Conservation (phyloP, 2,888 invertebrate species). For the Drosophila kambysellisi region DNA sequence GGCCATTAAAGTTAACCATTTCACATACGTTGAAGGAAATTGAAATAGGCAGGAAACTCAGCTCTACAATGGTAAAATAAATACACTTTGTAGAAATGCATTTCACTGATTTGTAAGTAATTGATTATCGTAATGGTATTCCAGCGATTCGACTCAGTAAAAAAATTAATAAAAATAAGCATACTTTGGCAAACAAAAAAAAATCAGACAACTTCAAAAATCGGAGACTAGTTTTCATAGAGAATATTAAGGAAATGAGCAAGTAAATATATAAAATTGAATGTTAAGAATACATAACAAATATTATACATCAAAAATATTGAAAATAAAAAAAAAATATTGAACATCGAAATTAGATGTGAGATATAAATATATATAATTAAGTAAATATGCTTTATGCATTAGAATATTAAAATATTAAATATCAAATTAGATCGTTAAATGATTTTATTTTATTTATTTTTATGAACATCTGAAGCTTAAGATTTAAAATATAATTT, state of each 20-base stretch:
- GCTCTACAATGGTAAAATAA: neutral
- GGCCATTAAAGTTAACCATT: conserved; percentile 3
- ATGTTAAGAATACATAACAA: too few species aligned
- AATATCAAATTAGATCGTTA: neutral
- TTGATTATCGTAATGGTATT: neutral
- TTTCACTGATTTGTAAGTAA: neutral
- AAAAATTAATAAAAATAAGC: neutral
- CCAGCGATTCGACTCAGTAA: neutral
- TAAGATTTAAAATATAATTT: neutral
- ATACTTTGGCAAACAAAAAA: neutral
- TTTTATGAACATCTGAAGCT: neutral
- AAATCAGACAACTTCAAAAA: neutral
- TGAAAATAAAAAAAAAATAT: too few species aligned
- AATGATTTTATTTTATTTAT: neutral
- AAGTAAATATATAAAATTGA: neutral
- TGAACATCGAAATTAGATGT: too few species aligned
- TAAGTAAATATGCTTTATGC: neutral
- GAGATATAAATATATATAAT: neutral
- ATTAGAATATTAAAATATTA: neutral
- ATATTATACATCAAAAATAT: too few species aligned
- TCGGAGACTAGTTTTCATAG: neutral
- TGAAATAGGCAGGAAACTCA: neutral
- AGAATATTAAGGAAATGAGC: neutral
- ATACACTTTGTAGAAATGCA: neutral
- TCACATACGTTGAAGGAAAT: conserved; percentile 7